These are phyloP conservation scores for Andrena hattorfiana DNA, from an alignment of 2,888 invertebrate genomes.

Conservation along the genomic window DNA sequence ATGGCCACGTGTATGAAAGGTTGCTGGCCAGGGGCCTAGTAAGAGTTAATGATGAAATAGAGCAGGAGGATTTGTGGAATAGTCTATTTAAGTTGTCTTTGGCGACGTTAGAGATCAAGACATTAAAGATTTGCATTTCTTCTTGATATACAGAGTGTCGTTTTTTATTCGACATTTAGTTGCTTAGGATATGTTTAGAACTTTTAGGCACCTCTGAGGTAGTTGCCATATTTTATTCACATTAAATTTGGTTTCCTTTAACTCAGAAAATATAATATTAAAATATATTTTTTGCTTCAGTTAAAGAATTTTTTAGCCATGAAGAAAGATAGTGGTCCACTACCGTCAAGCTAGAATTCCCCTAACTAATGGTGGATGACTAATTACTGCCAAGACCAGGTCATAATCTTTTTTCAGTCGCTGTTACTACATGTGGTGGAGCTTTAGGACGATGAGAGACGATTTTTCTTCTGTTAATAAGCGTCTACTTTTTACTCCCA, in stretches of 20 bases:
- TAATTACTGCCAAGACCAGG: background rate
- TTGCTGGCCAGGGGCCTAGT: background rate
- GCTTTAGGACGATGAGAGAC: background rate
- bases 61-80: background rate
- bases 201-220: too few relatives aligned
- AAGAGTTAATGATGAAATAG: background rate
- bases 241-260: background rate
- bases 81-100: background rate
- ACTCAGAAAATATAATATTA: background rate
- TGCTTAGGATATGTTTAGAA: too few relatives aligned
- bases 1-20: background rate
- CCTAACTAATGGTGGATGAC: background rate
- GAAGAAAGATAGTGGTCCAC: background rate
- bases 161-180: too few relatives aligned
- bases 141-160: background rate
- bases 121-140: background rate
- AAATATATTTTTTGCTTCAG: background rate
- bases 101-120: background rate
- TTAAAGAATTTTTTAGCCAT: background rate
- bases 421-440: background rate
- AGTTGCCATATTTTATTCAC: background rate
- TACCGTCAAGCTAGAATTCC: background rate
- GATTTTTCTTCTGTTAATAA: constrained; percentile 12
- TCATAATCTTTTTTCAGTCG: too few relatives aligned
- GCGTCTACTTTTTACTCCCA: background rate